Evolutionary conservation across 2,888 invertebrate genomes (phyloP), one percentile per base, ranked within the genome.

Genomic region (Netelia inedita): DNA sequence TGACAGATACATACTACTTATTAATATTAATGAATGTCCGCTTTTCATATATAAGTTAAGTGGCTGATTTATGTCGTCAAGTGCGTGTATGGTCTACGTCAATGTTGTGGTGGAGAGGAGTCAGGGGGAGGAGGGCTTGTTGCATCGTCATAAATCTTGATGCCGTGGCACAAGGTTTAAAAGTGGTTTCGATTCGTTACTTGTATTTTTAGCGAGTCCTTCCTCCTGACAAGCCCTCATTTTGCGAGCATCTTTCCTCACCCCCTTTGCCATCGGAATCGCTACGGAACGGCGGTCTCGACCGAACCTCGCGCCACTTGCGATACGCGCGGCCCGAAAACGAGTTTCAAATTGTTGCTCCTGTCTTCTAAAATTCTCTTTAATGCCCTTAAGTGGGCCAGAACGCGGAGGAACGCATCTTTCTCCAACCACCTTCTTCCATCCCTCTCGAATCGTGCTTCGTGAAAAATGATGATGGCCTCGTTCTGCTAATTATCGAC

Each of bases 121-220:
- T 6, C 53, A 61, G 28, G 69, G 74, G 28, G 57, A 75, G 35
- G 75, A 46, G 79, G 88, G 90, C 91, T 91, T 90, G 92, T 92
- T 92, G 92, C 91, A 91, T 91, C 88, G 92, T 91, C 92, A 92
- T 93, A 93, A 93, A 93, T 93, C 92, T 92, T 91, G 83, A 63
- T 83, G 82, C 87, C 88, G 87, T 92, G 90, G 91, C 91, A 35
- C 35, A 90, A 91, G 91, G 89, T 80, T 88, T 92, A 92, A 92
- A 92, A 92, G 92, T 92, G 92, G 92, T 93, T 93, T 93, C 92
- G 91, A 90, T 92, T 91, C 92, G 92, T 93, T 93, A 92, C 92
- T 92, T 92, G 91, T 91, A 91, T 92, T 92, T 93, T 92, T 91
- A 91, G 90, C 89, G 85, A 88, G 87, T 87, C 88, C 87, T 87